Evolutionary conservation across 2,888 invertebrate species (phyloP), one percentile per base, ranked within the genome.

Genomic region (Eurois occulta): DNA sequence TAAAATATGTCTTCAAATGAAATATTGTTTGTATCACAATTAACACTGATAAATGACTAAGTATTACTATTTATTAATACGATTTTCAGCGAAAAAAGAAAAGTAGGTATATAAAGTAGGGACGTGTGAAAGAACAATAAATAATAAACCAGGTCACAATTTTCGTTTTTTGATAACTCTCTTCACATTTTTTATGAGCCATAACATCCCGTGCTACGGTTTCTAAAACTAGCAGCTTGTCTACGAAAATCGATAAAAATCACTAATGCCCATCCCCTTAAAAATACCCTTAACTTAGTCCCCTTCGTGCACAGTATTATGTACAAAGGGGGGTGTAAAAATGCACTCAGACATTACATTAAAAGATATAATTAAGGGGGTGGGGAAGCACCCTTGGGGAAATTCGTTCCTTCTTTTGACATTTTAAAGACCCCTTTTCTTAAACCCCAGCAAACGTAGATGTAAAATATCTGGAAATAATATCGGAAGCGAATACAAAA

Each of bases 311-410:
- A 88, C 83, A 88, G 79, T 78, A 84, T 90, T 91, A 92, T 92
- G 83, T 92, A 93, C 89, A 86, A 80, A 92, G 92, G 85, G 94
- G 94, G 93, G 90, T 93, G 93, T 94, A 96, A 96, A 96, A 96
- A 96, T 96, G 95, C 95, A 96, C 94, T 95, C 95, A 94, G 95
- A 95, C 95, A 94, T 95, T 93, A 95, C 95, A 96, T 96, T 96
- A 95, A 95, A 96, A 96, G 95, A 96, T 96, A 95, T 96, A 96
- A 96, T 96, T 96, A 96, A 95, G 94, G 95, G 95, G 95, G 94
- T 91, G 92, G 91, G 91, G 85, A 81, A 86, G 93, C 91, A 95
- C 96, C 94, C 94, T 89, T 90, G 93, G 95, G 95, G 95, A 95
- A 94, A 93, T 86, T 94, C 93, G 94, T 88, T 89, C 94, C 95